These are phyloP conservation scores for Argynnis bischoffii DNA, from an alignment of 2,888 invertebrate species.

Conservation along the genomic window DNA sequence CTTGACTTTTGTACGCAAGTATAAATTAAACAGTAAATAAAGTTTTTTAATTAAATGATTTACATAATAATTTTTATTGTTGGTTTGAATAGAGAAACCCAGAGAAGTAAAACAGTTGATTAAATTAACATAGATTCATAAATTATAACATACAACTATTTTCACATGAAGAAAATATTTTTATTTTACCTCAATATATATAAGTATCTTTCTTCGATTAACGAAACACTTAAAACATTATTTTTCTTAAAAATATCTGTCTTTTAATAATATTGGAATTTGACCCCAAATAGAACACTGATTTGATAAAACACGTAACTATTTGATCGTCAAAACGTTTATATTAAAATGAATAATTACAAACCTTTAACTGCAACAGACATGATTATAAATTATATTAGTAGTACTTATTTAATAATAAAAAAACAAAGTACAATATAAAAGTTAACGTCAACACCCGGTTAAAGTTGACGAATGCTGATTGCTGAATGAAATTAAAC, in stretches of 20 bases:
- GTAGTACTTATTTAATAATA: neutral
- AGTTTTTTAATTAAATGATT: too few species aligned
- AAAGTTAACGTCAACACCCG: conserved; percentile 29
- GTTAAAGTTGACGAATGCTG: conserved; percentile 26
- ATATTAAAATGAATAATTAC: conserved; percentile 27
- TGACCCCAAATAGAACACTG: conserved; percentile 46
- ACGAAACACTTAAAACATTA: neutral
- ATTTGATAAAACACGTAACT: conserved; percentile 6
- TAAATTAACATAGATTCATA: too few species aligned
- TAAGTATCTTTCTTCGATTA: neutral
- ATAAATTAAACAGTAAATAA: too few species aligned
- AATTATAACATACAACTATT: too few species aligned
- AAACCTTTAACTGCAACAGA: conserved; percentile 73
- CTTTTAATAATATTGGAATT: conserved; percentile 49
- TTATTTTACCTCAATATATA: too few species aligned
- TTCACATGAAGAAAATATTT: too few species aligned
- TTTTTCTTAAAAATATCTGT: neutral
- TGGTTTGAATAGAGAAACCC: too few species aligned
- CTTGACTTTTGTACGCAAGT: too few species aligned
- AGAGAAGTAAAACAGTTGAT: too few species aligned
- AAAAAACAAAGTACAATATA: conserved; percentile 17
- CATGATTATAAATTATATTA: conserved; percentile 52
- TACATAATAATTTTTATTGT: too few species aligned
- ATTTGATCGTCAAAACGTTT: neutral
- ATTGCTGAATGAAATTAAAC: conserved; percentile 10